Evolutionary conservation across 35 echinoderm and acorn worm genomes (phyloP), one percentile per base, ranked within the genome.

Genomic region (Eucidaris tribuloides): DNA sequence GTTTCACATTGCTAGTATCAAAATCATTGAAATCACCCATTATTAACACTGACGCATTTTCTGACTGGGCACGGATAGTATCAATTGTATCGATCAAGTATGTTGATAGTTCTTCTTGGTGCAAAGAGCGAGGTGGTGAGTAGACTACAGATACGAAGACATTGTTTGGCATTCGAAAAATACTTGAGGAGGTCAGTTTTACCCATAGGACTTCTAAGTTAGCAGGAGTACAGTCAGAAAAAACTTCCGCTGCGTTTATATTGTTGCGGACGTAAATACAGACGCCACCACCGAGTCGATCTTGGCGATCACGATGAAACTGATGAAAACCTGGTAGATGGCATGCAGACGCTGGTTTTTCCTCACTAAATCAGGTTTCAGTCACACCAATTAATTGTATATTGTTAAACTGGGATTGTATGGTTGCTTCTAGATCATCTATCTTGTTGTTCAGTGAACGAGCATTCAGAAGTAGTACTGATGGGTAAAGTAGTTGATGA

Each of bases 361-460:
- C 52, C 20, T 29, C 30, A 33, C 6, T 43, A 81, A 81, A 58
- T 55, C 79, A 81, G 28, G 79, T 81, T 22, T 81, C 52, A 5
- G 79, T 57, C 18, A 60, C 54, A 58, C 34, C 46, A 31, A 59
- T 38, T 29, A 81, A 18, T 18, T 57, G 45, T 58, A 81, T 54
- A 55, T 38, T 17, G 19, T 59, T 81, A 60, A 24, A 23, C 65
- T 31, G 65, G n/a, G 65, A 31, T n/a, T 36, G 14, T 15, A 59
- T 32, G 19, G 52, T 38, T 30, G 50, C 52, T 60, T n/a, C 1
- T 7, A 81, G 52, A 17, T 81, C 50, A 81, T 81, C 79, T 9
- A 81, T 36, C 49, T 81, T 81, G 50, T 81, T 81, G 60, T 19
- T 58, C 2, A 81, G 50, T 34, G 79, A 81, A n/a, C 45, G 29